Conservation (phyloP, 2,113 vertebrate genomes). For the Nothocercus julius region DNA sequence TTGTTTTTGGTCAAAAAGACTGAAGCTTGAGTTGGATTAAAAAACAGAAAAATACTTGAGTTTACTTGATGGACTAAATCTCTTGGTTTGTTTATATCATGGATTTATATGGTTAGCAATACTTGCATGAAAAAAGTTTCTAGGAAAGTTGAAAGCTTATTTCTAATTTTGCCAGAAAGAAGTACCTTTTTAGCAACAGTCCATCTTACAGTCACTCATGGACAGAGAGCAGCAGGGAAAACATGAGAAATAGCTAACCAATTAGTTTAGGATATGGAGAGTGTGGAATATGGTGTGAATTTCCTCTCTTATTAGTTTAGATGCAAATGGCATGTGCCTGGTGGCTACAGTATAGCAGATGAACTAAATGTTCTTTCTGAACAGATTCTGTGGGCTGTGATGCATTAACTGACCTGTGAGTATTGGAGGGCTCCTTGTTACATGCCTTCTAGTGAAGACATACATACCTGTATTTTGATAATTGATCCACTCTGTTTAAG, state of each 20-base stretch:
- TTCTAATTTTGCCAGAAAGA: not conserved
- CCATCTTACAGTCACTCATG: not conserved
- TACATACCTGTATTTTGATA: not conserved
- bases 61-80: not conserved
- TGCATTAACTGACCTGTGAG: not conserved
- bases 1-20: not conserved
- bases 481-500: not conserved
- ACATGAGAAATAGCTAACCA: not conserved
- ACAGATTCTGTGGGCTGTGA: not conserved
- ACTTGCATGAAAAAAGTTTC: not conserved
- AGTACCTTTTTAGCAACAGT: fast-evolving
- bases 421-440: not conserved
- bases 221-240: not conserved
- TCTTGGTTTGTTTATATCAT: not conserved
- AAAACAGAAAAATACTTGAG: not conserved
- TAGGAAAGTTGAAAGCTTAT: not conserved
- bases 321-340: not conserved
- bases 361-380: conserved; percentile 17
- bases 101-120: not conserved
- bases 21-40: not conserved
- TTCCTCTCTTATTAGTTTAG: not conserved
- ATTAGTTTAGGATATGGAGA: not conserved
- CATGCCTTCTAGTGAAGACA: not conserved
- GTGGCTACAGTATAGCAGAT: not conserved
- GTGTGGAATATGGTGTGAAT: not conserved